Conservation (phyloP, 1,140 invertebrate genomes). For the Panulirus ornatus region DNA sequence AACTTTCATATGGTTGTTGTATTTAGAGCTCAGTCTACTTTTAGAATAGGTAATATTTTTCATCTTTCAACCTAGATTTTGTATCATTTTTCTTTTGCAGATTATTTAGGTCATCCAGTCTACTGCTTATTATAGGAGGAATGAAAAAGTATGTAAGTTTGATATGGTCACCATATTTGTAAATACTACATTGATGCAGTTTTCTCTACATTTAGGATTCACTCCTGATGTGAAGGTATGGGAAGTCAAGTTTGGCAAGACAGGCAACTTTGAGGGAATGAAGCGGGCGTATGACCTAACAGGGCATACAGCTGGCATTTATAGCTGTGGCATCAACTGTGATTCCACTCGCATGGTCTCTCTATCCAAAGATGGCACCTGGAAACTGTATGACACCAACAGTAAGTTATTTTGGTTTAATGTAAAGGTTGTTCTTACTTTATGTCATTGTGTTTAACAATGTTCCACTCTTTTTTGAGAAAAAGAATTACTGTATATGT, state of each 20-base stretch:
- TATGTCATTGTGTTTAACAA: no score
- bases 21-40: no score
- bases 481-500: no score
- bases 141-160: no score
- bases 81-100: constrained; percentile 76
- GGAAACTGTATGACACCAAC: constrained; percentile 91
- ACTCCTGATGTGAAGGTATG: constrained; percentile 92
- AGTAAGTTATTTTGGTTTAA: constrained; percentile 82
- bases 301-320: constrained; percentile 90
- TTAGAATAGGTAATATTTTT: no score
- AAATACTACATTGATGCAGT: no score
- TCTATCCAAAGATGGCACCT: constrained; percentile 92
- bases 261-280: constrained; percentile 87
- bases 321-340: constrained; percentile 87
- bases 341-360: constrained; percentile 90
- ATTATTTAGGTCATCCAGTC: constrained; percentile 83
- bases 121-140: no score
- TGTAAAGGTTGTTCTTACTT: no score
- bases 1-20: no score
- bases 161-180: no score
- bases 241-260: constrained; percentile 88
- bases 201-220: no score
- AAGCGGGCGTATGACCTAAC: constrained; percentile 87
- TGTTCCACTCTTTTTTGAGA: no score
- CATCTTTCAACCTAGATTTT: constrained; percentile 31